Base-by-base conservation (phyloP, 2,888 invertebrate species). In the Ormia ochracea region DNA sequence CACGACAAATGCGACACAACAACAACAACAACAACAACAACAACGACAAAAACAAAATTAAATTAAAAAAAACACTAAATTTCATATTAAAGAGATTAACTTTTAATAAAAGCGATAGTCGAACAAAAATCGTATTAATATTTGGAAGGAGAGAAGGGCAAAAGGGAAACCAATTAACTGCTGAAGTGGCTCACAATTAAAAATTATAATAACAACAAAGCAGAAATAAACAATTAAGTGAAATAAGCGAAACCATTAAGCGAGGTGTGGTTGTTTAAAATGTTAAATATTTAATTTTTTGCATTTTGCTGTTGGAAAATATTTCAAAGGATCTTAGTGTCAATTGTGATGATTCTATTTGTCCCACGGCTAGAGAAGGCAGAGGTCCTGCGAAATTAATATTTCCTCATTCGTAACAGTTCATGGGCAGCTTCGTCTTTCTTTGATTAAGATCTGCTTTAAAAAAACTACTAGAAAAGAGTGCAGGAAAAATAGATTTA, bases 171-270 rank as follows among this genome's bases (percentile, higher is more conserved):
- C 58, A 54, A 70, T 74, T 50, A 66, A 68, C 66, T 68, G 66
- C 50, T 59, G 41, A 75, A 75, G 66, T 75, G 74, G 68, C 50
- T 50, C 58, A 59, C 50, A 68, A 66, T 59, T 75, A 58, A 52
- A 48, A 41, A 59, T 68, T 38, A 41, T 50, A 41, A 38, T 31
- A 31, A 56, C 36, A 63, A 48, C 48, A 41, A 70, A 38, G 12
- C 26, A 45, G 45, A 33, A 12, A 43, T 6, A 56, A 59, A 23
- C 66, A 54, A 69, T 65, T 33, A 56, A 33, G 33, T 12, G 23
- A 10, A 36, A 21, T n/a, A 72, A 36, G 12, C 23, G 26, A 63
- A 63, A 63, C 19, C 43, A 54, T 63, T 73, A 54, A 63, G 33
- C n/a, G 43, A 63, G 36, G 26, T 28, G 23, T 68, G 56, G 33